Evolutionary conservation across 23 tunicate genomes (phyloP), one percentile per base, ranked within the genome.

Genomic region (Halocynthia roretzi): DNA sequence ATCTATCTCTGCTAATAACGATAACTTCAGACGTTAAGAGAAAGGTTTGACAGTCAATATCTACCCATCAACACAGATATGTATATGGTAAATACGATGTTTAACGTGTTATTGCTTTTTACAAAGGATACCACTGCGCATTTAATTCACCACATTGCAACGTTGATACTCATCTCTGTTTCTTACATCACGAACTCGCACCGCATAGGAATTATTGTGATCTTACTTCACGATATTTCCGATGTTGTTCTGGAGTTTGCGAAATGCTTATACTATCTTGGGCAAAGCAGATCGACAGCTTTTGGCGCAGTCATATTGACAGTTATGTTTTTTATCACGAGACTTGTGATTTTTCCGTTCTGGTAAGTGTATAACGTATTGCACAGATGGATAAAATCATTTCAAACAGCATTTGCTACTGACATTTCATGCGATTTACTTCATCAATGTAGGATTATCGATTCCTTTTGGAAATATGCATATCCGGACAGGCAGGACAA

Each of bases 101-200:
- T 31, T 31, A 31, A 31, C 1, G 1, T 31, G 44, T 31, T 31
- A 31, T 4, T 31, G 44, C 44, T 31, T 31, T 31, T 4, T 31
- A 31, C 44, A 4, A 74, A 74, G 56, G 78, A 74, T 6, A 53
- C 56, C 56, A 44, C 56, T 8, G 78, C 6, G 56, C 54, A 31
- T 31, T 31, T 31, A 31, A 74, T 74, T 31, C 78, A 74, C 21
- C 78, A 74, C 56, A 74, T 74, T 53, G 78, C 65, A 8, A 74
- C 78, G 20, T 17, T 74, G 21, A 74, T 74, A 63, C 56, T 74
- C 10, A 74, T 74, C 18, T 74, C 78, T 53, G 67, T 52, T 20
- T 74, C 78, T 54, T 74, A 74, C 62, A 74, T 74, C 17, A 53
- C 65, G 20, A 74, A 74, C 56, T 5, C 56, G 5, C 6, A 62